These are phyloP conservation scores for Hemicentrotus pulcherrimus DNA, from an alignment of 35 echinoderm and acorn worm species.

Conservation along the genomic window DNA sequence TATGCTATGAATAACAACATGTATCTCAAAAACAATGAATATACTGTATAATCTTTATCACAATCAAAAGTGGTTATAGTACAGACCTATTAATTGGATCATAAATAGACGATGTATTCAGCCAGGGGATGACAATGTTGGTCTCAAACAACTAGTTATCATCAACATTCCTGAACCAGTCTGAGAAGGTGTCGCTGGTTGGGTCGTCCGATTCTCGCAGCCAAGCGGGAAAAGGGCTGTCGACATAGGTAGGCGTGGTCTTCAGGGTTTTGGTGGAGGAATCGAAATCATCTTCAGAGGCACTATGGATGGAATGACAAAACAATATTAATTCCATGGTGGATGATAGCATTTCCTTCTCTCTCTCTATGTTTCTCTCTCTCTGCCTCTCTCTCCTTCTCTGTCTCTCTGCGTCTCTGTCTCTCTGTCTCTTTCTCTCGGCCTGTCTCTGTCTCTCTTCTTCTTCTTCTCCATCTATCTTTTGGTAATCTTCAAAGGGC, in stretches of 20 bases:
- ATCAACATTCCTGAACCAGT: conserved; percentile 78
- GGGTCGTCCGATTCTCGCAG: conserved; percentile 74
- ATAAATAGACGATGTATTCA: conserved; percentile 69
- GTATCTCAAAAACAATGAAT: too few relatives aligned
- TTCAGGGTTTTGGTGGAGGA: conserved; percentile 60
- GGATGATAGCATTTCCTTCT: neutral
- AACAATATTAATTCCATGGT: neutral
- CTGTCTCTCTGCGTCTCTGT: neutral
- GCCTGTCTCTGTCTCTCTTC: too few relatives aligned
- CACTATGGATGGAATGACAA: conserved; percentile 46
- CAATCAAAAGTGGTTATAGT: neutral
- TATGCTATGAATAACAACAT: too few relatives aligned
- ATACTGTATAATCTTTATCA: neutral
- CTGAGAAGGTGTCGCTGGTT: conserved; percentile 71
- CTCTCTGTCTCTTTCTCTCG: neutral
- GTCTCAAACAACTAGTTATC: conserved; percentile 62
- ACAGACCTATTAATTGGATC: conserved; percentile 74
- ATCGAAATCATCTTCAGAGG: conserved; percentile 67
- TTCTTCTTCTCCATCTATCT: too few relatives aligned
- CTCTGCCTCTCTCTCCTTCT: neutral
- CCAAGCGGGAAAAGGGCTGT: conserved; percentile 79
- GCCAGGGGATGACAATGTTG: conserved; percentile 65
- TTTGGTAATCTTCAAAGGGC: too few relatives aligned
- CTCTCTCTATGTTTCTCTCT: neutral
- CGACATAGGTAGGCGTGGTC: conserved; percentile 61